Evolutionary conservation across 2,888 invertebrate genomes (phyloP).

Genomic region (Vandiemenella viatica): DNA sequence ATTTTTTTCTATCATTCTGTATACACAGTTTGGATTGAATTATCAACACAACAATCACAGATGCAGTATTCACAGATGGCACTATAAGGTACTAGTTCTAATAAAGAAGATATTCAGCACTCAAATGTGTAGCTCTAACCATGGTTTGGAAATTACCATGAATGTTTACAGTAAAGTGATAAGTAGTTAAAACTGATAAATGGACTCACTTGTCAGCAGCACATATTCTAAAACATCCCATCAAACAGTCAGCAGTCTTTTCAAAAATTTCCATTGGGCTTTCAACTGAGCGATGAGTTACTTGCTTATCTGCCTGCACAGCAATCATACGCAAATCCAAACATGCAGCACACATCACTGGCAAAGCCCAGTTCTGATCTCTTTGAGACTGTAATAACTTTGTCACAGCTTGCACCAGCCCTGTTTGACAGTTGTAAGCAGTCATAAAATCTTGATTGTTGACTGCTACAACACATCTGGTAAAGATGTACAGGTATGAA

Average conservation of each 20-base stretch:
- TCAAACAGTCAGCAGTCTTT: conserved; percentile 83
- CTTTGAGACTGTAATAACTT: conserved; percentile 73
- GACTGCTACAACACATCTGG: conserved; percentile 36
- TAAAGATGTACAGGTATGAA: conserved; percentile 5
- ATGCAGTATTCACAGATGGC: no score
- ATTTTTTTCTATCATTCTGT: no score
- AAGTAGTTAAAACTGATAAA: no score
- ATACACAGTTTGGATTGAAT: no score
- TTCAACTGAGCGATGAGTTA: conserved; percentile 23
- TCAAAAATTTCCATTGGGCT: conserved; percentile 54
- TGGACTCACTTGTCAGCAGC: conserved; percentile 72
- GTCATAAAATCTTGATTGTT: conserved; percentile 32
- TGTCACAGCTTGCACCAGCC: conserved; percentile 60
- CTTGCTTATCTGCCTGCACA: conserved; percentile 54
- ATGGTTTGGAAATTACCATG: no score
- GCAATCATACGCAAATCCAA: conserved; percentile 78
- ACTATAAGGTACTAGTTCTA: no score
- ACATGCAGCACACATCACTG: conserved; percentile 79
- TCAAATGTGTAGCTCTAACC: no score
- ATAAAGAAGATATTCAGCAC: no score
- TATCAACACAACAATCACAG: no score
- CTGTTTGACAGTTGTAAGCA: conserved; percentile 66
- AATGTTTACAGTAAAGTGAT: no score
- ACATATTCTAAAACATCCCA: conserved; percentile 88
- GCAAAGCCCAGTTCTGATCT: conserved; percentile 95